Evolutionary conservation across 2,113 vertebrate genomes (phyloP), one percentile per base, ranked within the genome.

Genomic region (Mixornis gularis): DNA sequence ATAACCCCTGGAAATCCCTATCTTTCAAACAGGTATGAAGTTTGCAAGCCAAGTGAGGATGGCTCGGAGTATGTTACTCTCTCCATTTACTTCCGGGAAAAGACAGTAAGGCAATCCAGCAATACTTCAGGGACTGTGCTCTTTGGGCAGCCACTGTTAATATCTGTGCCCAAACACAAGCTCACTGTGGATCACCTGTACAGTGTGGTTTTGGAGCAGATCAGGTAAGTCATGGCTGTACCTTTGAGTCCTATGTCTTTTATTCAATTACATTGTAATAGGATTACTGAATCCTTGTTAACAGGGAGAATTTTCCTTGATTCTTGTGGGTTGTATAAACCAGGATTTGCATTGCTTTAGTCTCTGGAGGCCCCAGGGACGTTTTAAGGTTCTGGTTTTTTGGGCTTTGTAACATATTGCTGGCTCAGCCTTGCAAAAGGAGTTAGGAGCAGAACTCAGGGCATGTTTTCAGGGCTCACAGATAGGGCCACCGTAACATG

Each of bases 1-100:
- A 6, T 69, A 78, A 62, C 52, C 40, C 4, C 1, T 66, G 60
- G 64, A 73, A 90, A 89, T 32, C 83, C 60, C 20, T 96, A 12
- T 97, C 62, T 95, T 80, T 92, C 14, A 11, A 77, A 81, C 96
- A 99, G 99, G 89, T 99, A 99, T 2, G 99, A 99, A 95, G 98
- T 99, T 36, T 91, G 86, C 94, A 96, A 88, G 81, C 76, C 92
- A 13, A 74, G 70, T 3, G n/a, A 78, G 25, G 98, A 97, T 13
- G 93, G 92, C 84, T 92, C 89, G 0, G 98, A 98, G 52, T 96
- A 49, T 32, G 96, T 99, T 93, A 98, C 98, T 58, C 98, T 99
- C 90, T 98, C 98, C 5, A 95, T 99, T 73, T 99, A 99, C 97
- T 99, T 99, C 94, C 98, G 99, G 96, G 99, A 99, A 91, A 98